Evolutionary conservation across 1,140 invertebrate species (phyloP).

Genomic region (Aporrectodea caliginosa): DNA sequence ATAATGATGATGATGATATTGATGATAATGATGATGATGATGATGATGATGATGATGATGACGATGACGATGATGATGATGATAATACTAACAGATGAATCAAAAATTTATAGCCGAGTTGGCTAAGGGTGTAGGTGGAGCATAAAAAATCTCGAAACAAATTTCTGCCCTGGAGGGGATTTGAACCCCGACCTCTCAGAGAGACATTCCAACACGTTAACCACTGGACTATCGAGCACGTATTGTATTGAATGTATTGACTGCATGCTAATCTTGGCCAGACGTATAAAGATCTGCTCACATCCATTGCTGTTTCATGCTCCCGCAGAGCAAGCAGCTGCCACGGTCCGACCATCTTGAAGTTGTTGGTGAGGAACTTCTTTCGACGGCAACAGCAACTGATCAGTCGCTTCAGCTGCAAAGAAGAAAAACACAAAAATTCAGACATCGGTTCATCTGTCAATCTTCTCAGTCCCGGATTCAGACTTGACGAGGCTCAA

Average conservation of each 20-base stretch:
- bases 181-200: too few relatives aligned
- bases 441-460: too few relatives aligned
- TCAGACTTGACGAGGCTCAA: too few relatives aligned
- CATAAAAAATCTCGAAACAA: too few relatives aligned
- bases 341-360: conserved; percentile 69
- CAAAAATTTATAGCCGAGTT: conserved; percentile 42
- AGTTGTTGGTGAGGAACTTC: conserved; percentile 68
- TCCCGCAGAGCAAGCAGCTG: conserved; percentile 71
- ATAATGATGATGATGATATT: conserved; percentile 18
- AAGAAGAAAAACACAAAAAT: conserved; percentile 22
- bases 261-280: too few relatives aligned
- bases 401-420: conserved; percentile 68
- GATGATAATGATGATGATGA: background rate
- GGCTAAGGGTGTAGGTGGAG: too few relatives aligned
- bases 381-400: conserved; percentile 75
- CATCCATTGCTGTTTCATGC: conserved; percentile 60
- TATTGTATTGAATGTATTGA: too few relatives aligned
- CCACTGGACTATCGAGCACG: too few relatives aligned
- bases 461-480: too few relatives aligned
- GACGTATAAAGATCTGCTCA: too few relatives aligned
- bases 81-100: background rate
- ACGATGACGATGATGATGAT: background rate
- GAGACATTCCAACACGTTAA: too few relatives aligned
- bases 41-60: conserved; percentile 6
- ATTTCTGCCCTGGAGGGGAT: too few relatives aligned